phyloP scores from a whole-genome alignment of 1,140 invertebrate genomes.

The Dolichoris vasculosae region DNA sequence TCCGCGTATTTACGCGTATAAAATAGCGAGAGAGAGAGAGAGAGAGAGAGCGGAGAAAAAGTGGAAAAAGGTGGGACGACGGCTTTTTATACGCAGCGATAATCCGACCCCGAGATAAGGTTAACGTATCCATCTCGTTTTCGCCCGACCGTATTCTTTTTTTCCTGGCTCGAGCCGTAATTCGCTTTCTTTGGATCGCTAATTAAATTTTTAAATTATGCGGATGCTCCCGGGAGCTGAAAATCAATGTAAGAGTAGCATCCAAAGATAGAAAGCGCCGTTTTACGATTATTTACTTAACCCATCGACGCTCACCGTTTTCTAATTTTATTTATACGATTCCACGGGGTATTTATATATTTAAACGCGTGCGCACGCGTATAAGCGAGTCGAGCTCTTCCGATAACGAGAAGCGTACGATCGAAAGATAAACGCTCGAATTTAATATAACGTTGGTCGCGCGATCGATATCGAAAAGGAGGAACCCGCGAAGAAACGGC shows the following conservation, averaged over 20 bases:
- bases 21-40: background rate
- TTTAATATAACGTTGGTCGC: background rate
- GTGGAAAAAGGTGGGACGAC: background rate
- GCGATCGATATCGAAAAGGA: background rate
- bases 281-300: background rate
- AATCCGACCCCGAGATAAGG: background rate
- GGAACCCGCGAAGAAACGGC: too few species aligned
- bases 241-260: background rate
- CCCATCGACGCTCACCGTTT: background rate
- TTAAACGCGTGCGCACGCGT: background rate
- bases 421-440: background rate
- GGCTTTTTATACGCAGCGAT: background rate
- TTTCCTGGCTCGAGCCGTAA: background rate
- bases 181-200: background rate
- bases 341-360: background rate
- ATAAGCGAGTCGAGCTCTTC: too few species aligned
- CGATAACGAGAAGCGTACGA: background rate
- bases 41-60: background rate
- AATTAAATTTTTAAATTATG: slow-evolving; percentile 4
- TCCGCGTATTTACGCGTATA: background rate
- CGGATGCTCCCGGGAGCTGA: background rate
- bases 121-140: background rate
- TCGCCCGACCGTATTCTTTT: background rate
- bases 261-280: background rate
- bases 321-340: background rate